These are phyloP conservation scores for Radopholus similis DNA, from an alignment of 1,140 invertebrate genomes.

Conservation along the genomic window DNA sequence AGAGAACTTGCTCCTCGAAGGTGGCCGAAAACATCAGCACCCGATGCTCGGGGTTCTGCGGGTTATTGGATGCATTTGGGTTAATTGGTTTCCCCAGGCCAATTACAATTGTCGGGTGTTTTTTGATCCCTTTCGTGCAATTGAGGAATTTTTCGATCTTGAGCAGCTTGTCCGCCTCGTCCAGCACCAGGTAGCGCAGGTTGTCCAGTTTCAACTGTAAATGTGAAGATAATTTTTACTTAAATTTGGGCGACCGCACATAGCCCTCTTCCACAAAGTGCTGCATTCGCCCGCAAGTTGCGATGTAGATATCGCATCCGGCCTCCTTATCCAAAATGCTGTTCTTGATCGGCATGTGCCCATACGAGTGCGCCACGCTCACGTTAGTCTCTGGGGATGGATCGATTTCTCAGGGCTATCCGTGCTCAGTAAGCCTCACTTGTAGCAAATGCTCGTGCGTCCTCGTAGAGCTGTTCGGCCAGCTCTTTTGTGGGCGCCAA, in stretches of 20 bases:
- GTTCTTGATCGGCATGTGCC: slow-evolving; percentile 19
- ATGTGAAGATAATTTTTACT: too few relatives aligned
- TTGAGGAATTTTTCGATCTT: slow-evolving; percentile 12
- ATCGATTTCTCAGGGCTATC: background rate
- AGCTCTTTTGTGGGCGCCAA: slow-evolving; percentile 31
- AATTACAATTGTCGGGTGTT: background rate
- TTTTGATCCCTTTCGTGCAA: slow-evolving; percentile 3
- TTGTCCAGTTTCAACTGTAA: slow-evolving; percentile 23
- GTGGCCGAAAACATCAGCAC: slow-evolving; percentile 33
- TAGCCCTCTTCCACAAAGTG: slow-evolving; percentile 23
- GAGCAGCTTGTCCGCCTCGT: slow-evolving; percentile 33
- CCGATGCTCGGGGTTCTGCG: slow-evolving; percentile 18
- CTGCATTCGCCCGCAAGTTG: slow-evolving; percentile 13
- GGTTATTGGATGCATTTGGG: background rate
- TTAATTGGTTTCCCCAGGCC: too few relatives aligned
- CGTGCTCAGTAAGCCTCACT: background rate
- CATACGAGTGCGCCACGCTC: slow-evolving; percentile 11
- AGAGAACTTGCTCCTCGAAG: slow-evolving; percentile 12
- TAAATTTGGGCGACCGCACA: background rate
- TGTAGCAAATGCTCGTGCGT: background rate
- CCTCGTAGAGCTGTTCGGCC: slow-evolving; percentile 11
- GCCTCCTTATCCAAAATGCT: background rate
- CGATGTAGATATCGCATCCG: slow-evolving; percentile 30
- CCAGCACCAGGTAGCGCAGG: slow-evolving; percentile 28
- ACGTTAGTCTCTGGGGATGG: slow-evolving; percentile 12